Evolutionary conservation across 2,113 vertebrate species (phyloP).

Genomic region (Bubo scandiacus): DNA sequence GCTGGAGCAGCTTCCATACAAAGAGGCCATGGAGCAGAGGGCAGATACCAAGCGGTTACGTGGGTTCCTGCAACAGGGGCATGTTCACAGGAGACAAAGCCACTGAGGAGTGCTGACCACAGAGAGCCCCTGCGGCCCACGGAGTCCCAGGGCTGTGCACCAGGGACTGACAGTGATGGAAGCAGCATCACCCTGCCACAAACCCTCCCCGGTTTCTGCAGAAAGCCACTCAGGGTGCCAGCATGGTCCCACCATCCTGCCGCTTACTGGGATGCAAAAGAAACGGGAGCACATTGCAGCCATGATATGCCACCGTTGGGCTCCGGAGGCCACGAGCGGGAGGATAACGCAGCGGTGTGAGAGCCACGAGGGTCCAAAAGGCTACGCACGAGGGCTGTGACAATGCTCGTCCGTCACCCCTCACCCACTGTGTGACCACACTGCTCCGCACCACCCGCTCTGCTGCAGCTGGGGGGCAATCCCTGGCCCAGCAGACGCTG

Average conservation of each 20-base stretch:
- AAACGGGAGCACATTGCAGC: accelerated
- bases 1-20: neutral
- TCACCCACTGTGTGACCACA: accelerated
- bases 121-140: neutral
- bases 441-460: neutral
- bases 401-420: neutral
- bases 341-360: neutral
- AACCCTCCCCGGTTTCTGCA: neutral
- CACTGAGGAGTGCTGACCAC: neutral
- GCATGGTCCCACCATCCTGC: neutral
- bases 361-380: neutral
- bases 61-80: neutral
- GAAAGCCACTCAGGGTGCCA: neutral
- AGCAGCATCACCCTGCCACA: neutral
- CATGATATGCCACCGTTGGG: neutral
- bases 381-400: accelerated
- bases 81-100: neutral
- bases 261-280: neutral
- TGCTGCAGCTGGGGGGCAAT: neutral
- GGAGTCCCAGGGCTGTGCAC: neutral
- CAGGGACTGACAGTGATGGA: accelerated
- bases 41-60: accelerated
- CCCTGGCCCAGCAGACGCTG: neutral
- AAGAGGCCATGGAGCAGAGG: neutral
- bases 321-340: neutral